Evolutionary conservation across 2,888 invertebrate genomes (phyloP).

Genomic region (Tachystola acroxantha): DNA sequence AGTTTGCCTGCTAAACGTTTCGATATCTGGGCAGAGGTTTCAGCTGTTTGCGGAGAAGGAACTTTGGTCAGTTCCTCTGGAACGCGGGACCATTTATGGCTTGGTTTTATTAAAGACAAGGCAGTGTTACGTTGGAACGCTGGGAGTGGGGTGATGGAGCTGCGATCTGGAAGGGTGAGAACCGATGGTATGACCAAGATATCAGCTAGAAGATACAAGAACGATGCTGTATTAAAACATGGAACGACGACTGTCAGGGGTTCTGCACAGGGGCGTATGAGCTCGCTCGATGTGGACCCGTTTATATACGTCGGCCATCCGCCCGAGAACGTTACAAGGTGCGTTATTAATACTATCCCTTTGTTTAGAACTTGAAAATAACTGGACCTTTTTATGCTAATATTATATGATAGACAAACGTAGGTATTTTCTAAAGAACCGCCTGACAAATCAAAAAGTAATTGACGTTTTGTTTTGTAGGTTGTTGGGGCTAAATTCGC

Average conservation of each 20-base stretch:
- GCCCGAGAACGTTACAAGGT: conserved; percentile 65
- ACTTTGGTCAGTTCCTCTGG: conserved; percentile 60
- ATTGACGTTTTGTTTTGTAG: conserved; percentile 53
- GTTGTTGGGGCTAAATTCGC: conserved; percentile 85
- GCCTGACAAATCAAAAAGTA: too few relatives aligned
- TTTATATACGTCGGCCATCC: conserved; percentile 60
- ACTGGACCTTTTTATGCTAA: conserved; percentile 5
- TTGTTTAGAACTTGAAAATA: too few relatives aligned
- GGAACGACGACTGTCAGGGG: conserved; percentile 53
- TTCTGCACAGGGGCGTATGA: conserved; percentile 60
- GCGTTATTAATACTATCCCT: too few relatives aligned
- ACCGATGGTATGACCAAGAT: conserved; percentile 55
- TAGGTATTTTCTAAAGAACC: too few relatives aligned
- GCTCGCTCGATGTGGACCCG: conserved; percentile 60
- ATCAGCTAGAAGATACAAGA: conserved; percentile 63
- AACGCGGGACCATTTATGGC: conserved; percentile 65
- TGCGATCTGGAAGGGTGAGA: conserved; percentile 55
- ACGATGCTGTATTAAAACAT: conserved; percentile 57
- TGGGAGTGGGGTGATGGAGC: conserved; percentile 57
- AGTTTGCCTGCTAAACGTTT: conserved; percentile 61
- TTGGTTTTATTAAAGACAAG: conserved; percentile 56
- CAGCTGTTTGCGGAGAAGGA: conserved; percentile 59
- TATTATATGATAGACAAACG: too few relatives aligned
- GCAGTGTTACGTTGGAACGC: conserved; percentile 61
- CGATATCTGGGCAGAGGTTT: conserved; percentile 69